These are phyloP conservation scores for Styela plicata DNA, from an alignment of 23 tunicate species.

Conservation along the genomic window DNA sequence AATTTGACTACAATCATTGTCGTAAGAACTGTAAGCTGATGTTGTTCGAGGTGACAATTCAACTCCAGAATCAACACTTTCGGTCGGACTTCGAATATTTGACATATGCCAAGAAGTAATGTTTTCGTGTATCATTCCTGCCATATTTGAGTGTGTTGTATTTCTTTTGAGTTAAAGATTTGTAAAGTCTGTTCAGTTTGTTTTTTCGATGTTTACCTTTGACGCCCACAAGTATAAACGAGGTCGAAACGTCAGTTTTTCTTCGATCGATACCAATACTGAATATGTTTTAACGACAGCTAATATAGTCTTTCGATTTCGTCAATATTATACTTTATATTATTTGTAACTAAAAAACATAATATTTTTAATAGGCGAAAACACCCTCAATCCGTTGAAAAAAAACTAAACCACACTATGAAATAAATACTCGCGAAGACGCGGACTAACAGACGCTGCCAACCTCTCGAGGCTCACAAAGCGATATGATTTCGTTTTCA, in stretches of 20 bases:
- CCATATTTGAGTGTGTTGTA: neutral
- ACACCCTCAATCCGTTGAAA: no score
- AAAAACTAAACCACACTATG: no score
- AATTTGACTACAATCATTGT: neutral
- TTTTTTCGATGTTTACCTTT: neutral
- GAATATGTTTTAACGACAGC: neutral
- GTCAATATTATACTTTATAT: no score
- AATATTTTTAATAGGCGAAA: no score
- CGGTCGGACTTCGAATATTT: constrained; percentile 14
- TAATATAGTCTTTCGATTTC: neutral
- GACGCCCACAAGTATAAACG: neutral
- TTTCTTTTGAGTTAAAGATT: neutral
- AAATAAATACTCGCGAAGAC: no score
- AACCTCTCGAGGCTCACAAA: neutral
- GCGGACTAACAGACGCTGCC: neutral
- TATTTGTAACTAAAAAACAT: no score
- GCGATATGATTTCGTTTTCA: neutral
- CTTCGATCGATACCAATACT: neutral
- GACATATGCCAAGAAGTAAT: neutral
- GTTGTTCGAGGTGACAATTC: constrained; percentile 1
- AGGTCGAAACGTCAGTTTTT: neutral
- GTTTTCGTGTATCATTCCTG: neutral
- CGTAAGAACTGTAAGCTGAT: neutral
- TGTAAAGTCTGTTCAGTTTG: no score
- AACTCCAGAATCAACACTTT: constrained; percentile 29